A percentile compares a stretch with the other conserved stretches of the same genome.
These are phyloP conservation scores for Taeniopygia guttata DNA, from an alignment of 2,797 vertebrate species.

Conservation along the genomic window DNA sequence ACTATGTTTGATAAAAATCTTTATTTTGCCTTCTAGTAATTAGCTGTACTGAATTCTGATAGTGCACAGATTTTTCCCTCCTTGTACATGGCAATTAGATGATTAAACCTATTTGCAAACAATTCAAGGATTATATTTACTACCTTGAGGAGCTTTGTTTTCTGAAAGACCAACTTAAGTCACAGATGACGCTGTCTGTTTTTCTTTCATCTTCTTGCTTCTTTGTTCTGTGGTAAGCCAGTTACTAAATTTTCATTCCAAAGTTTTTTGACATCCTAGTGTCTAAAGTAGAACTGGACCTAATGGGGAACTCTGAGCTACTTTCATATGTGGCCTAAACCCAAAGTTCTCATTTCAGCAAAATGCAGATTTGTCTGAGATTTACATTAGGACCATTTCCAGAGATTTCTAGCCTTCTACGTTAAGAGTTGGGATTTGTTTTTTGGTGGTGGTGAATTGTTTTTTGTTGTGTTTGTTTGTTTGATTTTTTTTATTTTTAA, in stretches of 20 bases:
- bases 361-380: not conserved
- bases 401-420: not conserved
- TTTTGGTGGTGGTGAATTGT: not conserved
- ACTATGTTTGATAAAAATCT: constrained; percentile 6
- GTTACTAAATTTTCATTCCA: not conserved
- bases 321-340: not conserved
- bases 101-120: constrained; percentile 48
- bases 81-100: constrained; percentile 26
- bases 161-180: not conserved
- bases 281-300: not conserved
- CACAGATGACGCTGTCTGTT: not conserved
- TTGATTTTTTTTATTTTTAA: not conserved
- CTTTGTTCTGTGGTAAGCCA: not conserved
- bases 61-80: constrained; percentile 16
- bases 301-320: not conserved
- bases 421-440: not conserved
- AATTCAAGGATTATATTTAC: constrained; percentile 3
- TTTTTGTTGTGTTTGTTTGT: not conserved
- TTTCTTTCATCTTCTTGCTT: not conserved
- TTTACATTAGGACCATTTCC: not conserved
- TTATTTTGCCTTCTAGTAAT: constrained; percentile 31
- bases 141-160: not conserved
- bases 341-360: not conserved
- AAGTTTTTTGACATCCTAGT: not conserved
- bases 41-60: not conserved